phyloP scores from a whole-genome alignment of 2,888 invertebrate genomes.

The Chelonus formosanus region DNA sequence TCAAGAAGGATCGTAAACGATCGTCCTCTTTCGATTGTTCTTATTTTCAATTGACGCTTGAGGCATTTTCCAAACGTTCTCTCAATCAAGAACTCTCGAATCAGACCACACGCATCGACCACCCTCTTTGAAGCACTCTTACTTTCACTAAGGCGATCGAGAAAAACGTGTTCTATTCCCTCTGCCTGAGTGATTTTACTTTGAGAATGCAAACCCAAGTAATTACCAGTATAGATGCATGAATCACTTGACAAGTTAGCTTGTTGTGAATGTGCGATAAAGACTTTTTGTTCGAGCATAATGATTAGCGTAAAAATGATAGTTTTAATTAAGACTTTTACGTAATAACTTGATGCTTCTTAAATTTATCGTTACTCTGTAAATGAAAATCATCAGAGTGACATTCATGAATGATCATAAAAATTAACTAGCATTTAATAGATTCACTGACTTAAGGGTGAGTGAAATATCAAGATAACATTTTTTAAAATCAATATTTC shows the following conservation, averaged over 20 bases:
- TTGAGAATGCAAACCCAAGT: constrained; percentile 18
- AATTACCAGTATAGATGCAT: constrained; percentile 31
- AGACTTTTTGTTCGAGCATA: constrained; percentile 19
- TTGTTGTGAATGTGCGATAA: constrained; percentile 21
- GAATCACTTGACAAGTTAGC: constrained; percentile 40
- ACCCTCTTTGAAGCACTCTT: constrained; percentile 32
- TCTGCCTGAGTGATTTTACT: constrained; percentile 22
- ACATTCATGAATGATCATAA: no score
- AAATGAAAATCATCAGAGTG: no score
- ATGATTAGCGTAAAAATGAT: constrained; percentile 8
- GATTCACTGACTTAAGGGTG: no score
- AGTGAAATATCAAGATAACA: no score
- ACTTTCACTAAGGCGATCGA: constrained; percentile 30
- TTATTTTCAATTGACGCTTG: constrained; percentile 29
- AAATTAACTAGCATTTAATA: no score
- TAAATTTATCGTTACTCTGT: no score
- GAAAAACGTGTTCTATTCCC: constrained; percentile 32
- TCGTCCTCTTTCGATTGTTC: constrained; percentile 26
- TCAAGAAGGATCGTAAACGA: constrained; percentile 9
- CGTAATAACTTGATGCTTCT: no score
- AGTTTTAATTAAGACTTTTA: constrained; percentile 5
- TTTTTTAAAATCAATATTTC: no score
- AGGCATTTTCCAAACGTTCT: constrained; percentile 20
- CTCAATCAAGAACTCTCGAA: constrained; percentile 16
- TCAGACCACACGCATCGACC: constrained; percentile 34